These are phyloP conservation scores for Empis livida DNA, from an alignment of 2,888 invertebrate genomes.

Conservation along the genomic window DNA sequence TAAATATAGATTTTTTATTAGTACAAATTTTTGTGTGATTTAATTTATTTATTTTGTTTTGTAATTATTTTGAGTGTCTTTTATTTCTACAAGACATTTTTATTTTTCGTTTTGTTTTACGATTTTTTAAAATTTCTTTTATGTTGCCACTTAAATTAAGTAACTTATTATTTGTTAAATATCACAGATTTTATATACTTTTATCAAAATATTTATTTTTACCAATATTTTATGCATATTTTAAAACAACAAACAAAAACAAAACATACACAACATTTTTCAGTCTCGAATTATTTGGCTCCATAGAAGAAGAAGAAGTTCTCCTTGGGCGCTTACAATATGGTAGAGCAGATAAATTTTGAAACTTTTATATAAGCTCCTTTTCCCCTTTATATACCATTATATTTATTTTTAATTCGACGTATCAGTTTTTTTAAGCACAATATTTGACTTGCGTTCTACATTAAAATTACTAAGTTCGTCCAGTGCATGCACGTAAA, in stretches of 20 bases:
- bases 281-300: conserved; percentile 35
- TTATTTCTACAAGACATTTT: background rate
- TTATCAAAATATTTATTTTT: conserved; percentile 10
- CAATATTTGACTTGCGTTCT: too few relatives aligned
- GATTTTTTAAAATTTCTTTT: too few relatives aligned
- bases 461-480: too few relatives aligned
- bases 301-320: conserved; percentile 30
- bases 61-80: background rate
- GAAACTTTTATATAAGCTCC: conserved; percentile 2
- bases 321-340: conserved; percentile 35
- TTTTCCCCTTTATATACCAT: background rate
- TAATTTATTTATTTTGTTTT: background rate
- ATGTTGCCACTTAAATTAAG: too few relatives aligned
- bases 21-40: background rate
- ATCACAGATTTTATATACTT: too few relatives aligned
- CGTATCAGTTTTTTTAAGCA: background rate
- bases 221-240: conserved; percentile 7
- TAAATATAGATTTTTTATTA: background rate
- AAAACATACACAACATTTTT: conserved; percentile 15
- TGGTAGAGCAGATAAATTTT: conserved; percentile 20
- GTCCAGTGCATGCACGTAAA: too few relatives aligned
- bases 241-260: conserved; percentile 4
- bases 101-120: background rate
- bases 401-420: background rate
- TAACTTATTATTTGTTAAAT: too few relatives aligned